These are phyloP conservation scores for Elymnias hypermnestra DNA, from an alignment of 1,140 invertebrate species.

Conservation along the genomic window DNA sequence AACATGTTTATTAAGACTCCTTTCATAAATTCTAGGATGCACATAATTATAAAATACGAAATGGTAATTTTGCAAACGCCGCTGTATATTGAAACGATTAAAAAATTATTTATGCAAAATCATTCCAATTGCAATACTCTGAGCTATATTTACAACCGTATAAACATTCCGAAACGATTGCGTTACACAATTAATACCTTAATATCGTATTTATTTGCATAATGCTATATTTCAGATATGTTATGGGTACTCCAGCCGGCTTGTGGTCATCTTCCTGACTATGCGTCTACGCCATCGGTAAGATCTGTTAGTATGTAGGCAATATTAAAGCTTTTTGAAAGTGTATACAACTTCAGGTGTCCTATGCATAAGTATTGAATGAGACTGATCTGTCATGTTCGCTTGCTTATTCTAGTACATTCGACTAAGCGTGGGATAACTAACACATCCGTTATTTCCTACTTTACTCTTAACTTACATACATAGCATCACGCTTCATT, in stretches of 20 bases:
- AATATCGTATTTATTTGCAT: slow-evolving; percentile 15
- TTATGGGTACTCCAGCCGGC: slow-evolving; percentile 16
- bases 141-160: slow-evolving; percentile 9
- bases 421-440: too few relatives aligned
- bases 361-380: too few relatives aligned
- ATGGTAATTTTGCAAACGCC: not conserved
- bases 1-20: too few relatives aligned
- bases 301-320: slow-evolving; percentile 9
- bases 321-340: too few relatives aligned
- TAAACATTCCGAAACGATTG: slow-evolving; percentile 16
- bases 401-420: too few relatives aligned
- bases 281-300: slow-evolving; percentile 40
- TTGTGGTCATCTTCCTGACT: slow-evolving; percentile 39
- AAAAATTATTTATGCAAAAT: slow-evolving; percentile 7
- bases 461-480: too few relatives aligned
- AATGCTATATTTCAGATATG: slow-evolving; percentile 34
- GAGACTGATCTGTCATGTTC: too few relatives aligned
- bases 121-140: not conserved
- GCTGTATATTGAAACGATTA: slow-evolving; percentile 8
- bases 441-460: too few relatives aligned
- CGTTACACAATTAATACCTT: slow-evolving; percentile 19
- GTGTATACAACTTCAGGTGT: too few relatives aligned
- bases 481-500: too few relatives aligned
- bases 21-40: too few relatives aligned
- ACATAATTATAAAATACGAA: too few relatives aligned